A percentile compares a stretch with the other conserved stretches of the same genome.
Conservation (phyloP, 1,140 invertebrate genomes). For the Drosophila melanica region DNA sequence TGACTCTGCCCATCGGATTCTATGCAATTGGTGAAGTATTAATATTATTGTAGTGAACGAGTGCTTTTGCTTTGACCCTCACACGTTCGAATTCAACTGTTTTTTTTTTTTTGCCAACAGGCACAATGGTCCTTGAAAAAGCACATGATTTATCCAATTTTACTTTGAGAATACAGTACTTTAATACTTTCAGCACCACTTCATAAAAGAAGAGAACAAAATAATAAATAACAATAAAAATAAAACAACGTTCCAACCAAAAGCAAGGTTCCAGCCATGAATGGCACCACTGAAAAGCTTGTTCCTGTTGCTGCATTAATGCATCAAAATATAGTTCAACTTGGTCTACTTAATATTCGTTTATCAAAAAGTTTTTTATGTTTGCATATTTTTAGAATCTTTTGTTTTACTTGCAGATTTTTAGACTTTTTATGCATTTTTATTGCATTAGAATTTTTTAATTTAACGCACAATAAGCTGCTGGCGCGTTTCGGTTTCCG, state of each 20-base stretch:
- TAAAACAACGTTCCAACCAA: no score
- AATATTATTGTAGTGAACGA: not conserved
- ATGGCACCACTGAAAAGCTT: no score
- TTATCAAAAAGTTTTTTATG: not conserved
- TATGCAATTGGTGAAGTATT: slow-evolving; percentile 26
- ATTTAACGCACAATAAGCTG: slow-evolving; percentile 83
- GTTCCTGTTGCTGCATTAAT: no score
- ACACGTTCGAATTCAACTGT: slow-evolving; percentile 1
- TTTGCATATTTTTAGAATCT: no score
- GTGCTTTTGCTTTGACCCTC: not conserved
- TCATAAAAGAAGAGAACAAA: no score
- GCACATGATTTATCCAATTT: not conserved
- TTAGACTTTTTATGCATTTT: slow-evolving; percentile 14
- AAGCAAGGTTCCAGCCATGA: no score
- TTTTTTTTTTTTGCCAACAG: slow-evolving; percentile 1
- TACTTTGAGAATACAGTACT: not conserved
- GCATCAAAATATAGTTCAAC: no score
- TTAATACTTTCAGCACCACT: no score
- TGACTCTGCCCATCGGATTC: slow-evolving; percentile 17
- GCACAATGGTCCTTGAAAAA: not conserved
- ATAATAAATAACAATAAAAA: no score
- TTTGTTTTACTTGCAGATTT: slow-evolving; percentile 9
- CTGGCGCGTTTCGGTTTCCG: slow-evolving; percentile 63
- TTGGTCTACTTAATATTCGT: no score
- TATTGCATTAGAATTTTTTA: slow-evolving; percentile 77